Percentiles rank a stretch among this genome's conserved stretches.
Evolutionary conservation across 2,888 invertebrate genomes (phyloP).

Genomic region (Apodemia zela): DNA sequence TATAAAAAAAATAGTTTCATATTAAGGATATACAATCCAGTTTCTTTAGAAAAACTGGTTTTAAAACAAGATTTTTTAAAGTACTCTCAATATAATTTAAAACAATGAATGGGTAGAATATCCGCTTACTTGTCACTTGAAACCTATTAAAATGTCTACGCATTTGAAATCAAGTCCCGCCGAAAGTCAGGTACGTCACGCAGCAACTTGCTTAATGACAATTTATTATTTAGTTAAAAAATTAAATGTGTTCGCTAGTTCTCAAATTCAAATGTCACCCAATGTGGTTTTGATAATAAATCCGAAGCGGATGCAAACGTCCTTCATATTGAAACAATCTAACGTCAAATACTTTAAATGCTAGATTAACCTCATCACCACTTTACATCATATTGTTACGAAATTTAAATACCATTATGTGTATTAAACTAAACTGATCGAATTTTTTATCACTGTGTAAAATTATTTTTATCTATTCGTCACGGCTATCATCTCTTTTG

Average conservation of each 20-base stretch:
- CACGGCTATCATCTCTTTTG: no score
- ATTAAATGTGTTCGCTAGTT: neutral
- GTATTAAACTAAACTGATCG: neutral
- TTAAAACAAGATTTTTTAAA: neutral
- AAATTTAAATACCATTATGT: neutral
- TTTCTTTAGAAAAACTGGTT: neutral
- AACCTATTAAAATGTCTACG: constrained; percentile 13
- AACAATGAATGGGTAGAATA: neutral
- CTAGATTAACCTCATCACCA: constrained; percentile 4
- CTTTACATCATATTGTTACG: neutral
- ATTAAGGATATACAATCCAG: no score
- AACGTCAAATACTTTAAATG: neutral
- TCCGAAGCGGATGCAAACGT: constrained; percentile 3
- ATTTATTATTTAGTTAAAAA: neutral
- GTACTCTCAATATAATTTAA: neutral
- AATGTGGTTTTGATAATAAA: neutral
- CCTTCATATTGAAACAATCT: constrained; percentile 15
- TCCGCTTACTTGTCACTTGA: neutral
- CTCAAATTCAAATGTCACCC: constrained; percentile 1
- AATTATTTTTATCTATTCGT: no score
- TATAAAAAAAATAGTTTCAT: no score
- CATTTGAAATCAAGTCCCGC: constrained; percentile 2
- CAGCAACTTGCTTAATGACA: neutral
- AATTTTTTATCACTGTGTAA: no score
- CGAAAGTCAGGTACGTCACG: neutral